These are phyloP conservation scores for Addax nasomaculatus DNA, from an alignment of 2,113 vertebrate genomes.

Conservation along the genomic window DNA sequence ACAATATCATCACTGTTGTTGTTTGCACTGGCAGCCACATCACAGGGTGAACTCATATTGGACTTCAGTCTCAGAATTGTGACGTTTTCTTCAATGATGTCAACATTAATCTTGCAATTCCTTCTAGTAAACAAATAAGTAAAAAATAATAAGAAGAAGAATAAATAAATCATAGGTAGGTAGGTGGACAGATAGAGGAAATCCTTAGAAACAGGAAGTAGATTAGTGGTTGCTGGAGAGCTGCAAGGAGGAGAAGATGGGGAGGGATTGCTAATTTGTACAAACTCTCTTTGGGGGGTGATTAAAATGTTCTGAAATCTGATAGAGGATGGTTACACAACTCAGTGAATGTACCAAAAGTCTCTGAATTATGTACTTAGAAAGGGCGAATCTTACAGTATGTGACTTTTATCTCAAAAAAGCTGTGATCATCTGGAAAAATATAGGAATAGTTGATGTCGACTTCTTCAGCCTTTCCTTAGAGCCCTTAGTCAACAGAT, in stretches of 20 bases:
- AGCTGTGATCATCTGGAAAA: background rate
- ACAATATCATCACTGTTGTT: background rate
- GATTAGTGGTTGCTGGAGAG: background rate
- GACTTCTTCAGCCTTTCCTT: background rate
- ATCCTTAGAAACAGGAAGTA: slow-evolving; percentile 28
- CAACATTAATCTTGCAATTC: slow-evolving; percentile 45
- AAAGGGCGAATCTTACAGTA: background rate
- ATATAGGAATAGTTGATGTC: background rate
- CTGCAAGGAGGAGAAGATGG: background rate
- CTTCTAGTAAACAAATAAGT: slow-evolving; percentile 37
- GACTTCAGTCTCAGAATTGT: slow-evolving; percentile 1
- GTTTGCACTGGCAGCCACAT: background rate
- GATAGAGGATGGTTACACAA: background rate
- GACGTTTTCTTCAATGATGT: slow-evolving; percentile 26
- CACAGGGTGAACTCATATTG: slow-evolving; percentile 47
- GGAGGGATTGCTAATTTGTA: background rate
- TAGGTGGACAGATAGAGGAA: background rate
- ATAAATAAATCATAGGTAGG: background rate
- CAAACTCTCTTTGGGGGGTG: background rate
- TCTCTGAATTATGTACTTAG: background rate
- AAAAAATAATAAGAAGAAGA: background rate
- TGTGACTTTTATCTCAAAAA: background rate
- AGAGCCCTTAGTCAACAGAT: background rate
- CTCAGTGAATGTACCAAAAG: background rate
- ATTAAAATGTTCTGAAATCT: slow-evolving; percentile 41